Base-by-base conservation (phyloP, 2,797 vertebrate species). In the Petrocephalus schoutedeni region DNA sequence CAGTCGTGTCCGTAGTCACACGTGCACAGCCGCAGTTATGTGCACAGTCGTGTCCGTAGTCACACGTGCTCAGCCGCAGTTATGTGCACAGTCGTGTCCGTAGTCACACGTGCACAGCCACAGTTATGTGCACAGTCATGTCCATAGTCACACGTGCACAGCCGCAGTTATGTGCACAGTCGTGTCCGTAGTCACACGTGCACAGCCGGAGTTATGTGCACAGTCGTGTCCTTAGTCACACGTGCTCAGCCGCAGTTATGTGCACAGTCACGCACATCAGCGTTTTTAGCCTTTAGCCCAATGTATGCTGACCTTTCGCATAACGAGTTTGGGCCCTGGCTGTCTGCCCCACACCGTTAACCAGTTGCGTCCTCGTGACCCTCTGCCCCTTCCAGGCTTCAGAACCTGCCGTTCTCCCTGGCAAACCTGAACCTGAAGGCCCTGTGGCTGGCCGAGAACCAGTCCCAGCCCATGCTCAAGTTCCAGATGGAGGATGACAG, bases 401-500 rank as follows among this genome's bases (percentile, higher is more conserved):
- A 96, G 94, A 98, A 99, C 90, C 92, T 99, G 92, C 98, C 98
- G 0, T 98, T 99, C 19, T 96, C 97, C 1, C 93, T 99, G 91
- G 98, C 98, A 3, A 99, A 98, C 89, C 97, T 99, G 88, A 99
- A 98, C 89, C 95, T 99, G 93, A 99, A 99, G 92, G 98, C 98
- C 23, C 94, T 99, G 94, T 99, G 98, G 98, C 93, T 99, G 89
- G 97, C 98, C 0, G 98, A 99, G 91, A 99, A 99, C 94, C 98
- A 99, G 93, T 98, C 98, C 0, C 98, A 99, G 93, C 98, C 98
- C 0, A 99, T 99, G 98, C 97, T 99, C 67, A 98, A 98, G 89
- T 99, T 99, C 93, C 98, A 99, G 93, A 98, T 98, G 0, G 98
- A 99, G 91, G 97, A 99, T 0, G 98, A 99, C 0, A 96, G 97